Percentiles rank a stretch among this genome's conserved stretches.
Conservation (phyloP, 1,140 invertebrate genomes). For the Littorina saxatilis region DNA sequence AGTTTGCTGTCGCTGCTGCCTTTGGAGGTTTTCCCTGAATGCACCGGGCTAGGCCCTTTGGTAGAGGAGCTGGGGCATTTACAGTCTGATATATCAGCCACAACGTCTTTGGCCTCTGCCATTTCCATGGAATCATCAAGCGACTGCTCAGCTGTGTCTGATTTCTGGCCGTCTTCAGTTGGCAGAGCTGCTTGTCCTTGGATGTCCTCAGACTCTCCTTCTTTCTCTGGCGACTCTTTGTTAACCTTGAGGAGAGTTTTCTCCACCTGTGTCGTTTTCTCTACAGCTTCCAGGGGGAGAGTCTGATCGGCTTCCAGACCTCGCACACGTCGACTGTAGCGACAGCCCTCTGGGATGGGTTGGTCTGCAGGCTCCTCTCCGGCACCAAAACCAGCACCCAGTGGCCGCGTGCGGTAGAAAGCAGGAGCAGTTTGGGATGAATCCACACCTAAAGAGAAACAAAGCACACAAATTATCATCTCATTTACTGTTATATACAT, state of each 20-base stretch:
- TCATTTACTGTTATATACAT: no score
- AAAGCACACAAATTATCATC: neutral
- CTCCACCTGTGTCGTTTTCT: constrained; percentile 47
- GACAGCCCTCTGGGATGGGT: constrained; percentile 36
- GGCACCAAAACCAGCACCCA: neutral
- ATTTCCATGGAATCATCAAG: neutral
- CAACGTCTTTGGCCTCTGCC: neutral
- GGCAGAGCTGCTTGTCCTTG: neutral
- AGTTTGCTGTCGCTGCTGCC: neutral
- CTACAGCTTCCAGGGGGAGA: constrained; percentile 54
- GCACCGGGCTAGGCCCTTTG: neutral
- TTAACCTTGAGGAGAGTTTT: constrained; percentile 32
- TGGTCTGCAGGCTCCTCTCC: neutral
- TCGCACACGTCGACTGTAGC: constrained; percentile 64
- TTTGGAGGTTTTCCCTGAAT: constrained; percentile 36
- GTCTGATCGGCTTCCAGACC: constrained; percentile 55
- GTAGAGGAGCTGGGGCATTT: neutral
- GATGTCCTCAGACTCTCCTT: neutral
- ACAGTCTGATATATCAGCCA: neutral
- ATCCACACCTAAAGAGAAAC: constrained; percentile 26
- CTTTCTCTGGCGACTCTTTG: neutral
- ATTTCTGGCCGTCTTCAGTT: neutral
- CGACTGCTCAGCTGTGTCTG: neutral
- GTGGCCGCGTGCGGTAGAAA: constrained; percentile 63
- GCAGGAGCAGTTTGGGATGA: constrained; percentile 54